Conservation (phyloP, 2,797 vertebrate species). For the Oreochromis mossambicus region DNA sequence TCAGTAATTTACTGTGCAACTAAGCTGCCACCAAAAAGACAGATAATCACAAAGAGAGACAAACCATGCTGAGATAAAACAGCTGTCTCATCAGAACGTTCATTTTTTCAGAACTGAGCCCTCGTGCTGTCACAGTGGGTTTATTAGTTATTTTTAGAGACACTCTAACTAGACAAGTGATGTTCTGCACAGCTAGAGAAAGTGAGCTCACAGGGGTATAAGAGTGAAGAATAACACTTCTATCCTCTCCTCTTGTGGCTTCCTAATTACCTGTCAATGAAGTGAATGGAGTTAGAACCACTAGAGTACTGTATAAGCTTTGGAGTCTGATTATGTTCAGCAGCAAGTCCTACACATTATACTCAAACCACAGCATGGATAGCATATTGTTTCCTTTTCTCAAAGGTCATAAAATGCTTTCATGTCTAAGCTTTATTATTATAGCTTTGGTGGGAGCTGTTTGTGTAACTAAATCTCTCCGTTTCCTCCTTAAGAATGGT, state of each 20-base stretch:
- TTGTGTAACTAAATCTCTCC: not conserved
- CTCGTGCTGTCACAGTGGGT: slow-evolving; percentile 1
- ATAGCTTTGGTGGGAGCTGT: not conserved
- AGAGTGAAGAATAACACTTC: not conserved
- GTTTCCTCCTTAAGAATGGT: slow-evolving; percentile 82
- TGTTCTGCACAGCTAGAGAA: slow-evolving; percentile 3
- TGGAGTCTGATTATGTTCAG: not conserved
- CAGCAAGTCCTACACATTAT: not conserved
- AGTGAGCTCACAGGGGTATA: not conserved
- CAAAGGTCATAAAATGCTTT: not conserved
- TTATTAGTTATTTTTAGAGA: slow-evolving; percentile 33
- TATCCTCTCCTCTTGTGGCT: not conserved
- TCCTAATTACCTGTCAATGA: not conserved
- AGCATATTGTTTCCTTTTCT: not conserved
- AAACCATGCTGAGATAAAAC: not conserved
- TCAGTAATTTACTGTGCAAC: not conserved
- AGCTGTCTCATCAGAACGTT: not conserved
- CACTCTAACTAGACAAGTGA: slow-evolving; percentile 6
- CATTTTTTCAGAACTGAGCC: not conserved
- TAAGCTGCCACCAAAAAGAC: not conserved
- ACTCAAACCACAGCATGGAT: not conserved
- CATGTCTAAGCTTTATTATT: not conserved
- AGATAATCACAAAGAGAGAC: not conserved
- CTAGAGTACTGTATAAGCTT: not conserved
- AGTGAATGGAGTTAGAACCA: not conserved